Base-by-base conservation (phyloP, 2,797 vertebrate species). In the Percopsis omiscomaycus region DNA sequence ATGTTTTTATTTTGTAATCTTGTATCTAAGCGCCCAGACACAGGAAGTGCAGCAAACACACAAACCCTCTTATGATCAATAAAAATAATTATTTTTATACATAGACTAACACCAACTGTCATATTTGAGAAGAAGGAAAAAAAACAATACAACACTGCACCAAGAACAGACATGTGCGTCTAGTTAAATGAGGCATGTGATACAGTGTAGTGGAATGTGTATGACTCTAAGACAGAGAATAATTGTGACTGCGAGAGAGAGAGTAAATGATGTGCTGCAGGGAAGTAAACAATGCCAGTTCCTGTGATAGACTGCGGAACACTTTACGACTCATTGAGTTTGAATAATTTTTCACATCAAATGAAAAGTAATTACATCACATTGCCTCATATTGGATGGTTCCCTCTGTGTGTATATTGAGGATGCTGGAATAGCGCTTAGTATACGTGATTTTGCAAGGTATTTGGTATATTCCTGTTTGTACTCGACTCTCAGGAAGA, bases 291-390 rank as follows among this genome's bases (percentile, higher is more conserved):
- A 88, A 86, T 81, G 86, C 80, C 80, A 82, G 79, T 89, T 85
- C 79, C 82, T 85, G 81, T 90, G 84, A 88, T 82, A 81, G 86
- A 88, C 86, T 81, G 79, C 78, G 68, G 37, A 87, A 89, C 85
- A 86, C 89, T 89, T 86, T 89, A 82, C 86, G 65, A 84, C 89
- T 89, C 89, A 89, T 89, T 87, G 86, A 84, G 78, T 89, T 82
- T 89, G 85, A 89, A 89, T 89, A 80, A 88, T 88, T 89, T 85
- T 84, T 82, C 84, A 87, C 82, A 89, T 90, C 86, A 87, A 84
- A 88, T 87, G 81, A 84, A 87, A 87, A 86, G 80, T 87, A 90
- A 89, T 89, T 86, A 89, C 80, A 83, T 83, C 82, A 88, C 82
- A 86, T 72, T 80, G 77, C 75, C 81, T 85, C 78, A 57, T 81